Evolutionary conservation across 2,797 vertebrate species (phyloP).

Genomic region (Betta splendens): DNA sequence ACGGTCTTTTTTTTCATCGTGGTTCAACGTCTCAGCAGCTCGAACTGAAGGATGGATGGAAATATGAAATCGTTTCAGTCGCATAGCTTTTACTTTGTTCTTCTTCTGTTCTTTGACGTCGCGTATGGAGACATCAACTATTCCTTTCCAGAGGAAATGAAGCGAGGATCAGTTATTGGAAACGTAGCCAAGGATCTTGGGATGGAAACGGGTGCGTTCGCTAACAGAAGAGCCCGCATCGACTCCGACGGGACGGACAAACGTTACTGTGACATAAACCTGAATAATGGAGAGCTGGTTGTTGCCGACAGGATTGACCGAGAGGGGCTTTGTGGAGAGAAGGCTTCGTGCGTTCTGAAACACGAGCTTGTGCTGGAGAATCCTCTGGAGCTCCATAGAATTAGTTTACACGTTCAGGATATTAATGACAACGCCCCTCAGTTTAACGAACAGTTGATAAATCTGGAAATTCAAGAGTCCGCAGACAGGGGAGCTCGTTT

Average conservation of each 20-base stretch:
- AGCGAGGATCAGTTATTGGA: constrained; percentile 56
- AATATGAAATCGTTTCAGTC: accelerated
- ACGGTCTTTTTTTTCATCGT: background rate
- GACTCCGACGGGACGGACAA: constrained; percentile 31
- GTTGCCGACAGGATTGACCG: constrained; percentile 63
- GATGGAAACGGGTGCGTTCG: constrained; percentile 11
- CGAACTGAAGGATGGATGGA: constrained; percentile 12
- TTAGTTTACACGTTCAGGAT: constrained; percentile 75
- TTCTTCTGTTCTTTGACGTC: background rate
- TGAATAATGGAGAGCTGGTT: constrained; percentile 56
- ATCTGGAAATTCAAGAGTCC: constrained; percentile 73
- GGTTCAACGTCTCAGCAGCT: accelerated
- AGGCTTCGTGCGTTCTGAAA: constrained; percentile 63
- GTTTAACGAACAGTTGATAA: constrained; percentile 70
- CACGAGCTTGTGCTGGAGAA: constrained; percentile 81
- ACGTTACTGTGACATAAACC: constrained; percentile 49
- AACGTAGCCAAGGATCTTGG: constrained; percentile 69
- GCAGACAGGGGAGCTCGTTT: constrained; percentile 60
- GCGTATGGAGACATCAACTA: constrained; percentile 57
- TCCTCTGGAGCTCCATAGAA: constrained; percentile 76
- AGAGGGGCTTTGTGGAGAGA: constrained; percentile 66
- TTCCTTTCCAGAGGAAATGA: constrained; percentile 57
- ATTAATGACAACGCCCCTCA: constrained; percentile 81
- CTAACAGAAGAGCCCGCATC: constrained; percentile 52
- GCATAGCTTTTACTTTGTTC: background rate